Conservation (phyloP, 2,888 invertebrate species). For the Bhutanitis thaidina region DNA sequence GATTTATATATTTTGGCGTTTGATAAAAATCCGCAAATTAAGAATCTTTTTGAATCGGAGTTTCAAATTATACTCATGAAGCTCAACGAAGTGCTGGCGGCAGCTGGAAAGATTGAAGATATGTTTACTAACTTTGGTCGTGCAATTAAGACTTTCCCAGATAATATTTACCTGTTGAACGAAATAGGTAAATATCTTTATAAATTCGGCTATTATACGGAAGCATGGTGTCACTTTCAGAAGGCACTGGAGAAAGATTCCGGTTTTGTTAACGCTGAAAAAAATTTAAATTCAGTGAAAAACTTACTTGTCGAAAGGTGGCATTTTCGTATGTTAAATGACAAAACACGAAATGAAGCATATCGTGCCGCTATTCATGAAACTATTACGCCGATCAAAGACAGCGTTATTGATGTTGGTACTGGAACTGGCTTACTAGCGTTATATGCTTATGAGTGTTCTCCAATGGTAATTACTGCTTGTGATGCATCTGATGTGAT, state of each 20-base stretch:
- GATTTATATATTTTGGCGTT: slow-evolving; percentile 52
- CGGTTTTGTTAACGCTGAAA: slow-evolving; percentile 79
- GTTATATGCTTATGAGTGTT: slow-evolving; percentile 81
- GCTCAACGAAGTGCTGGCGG: slow-evolving; percentile 40
- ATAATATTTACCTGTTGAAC: slow-evolving; percentile 47
- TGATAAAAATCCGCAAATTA: slow-evolving; percentile 39
- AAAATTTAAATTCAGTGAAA: slow-evolving; percentile 84
- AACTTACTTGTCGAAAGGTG: slow-evolving; percentile 86
- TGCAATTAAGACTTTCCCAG: slow-evolving; percentile 47
- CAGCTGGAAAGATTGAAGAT: slow-evolving; percentile 42
- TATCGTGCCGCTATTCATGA: slow-evolving; percentile 82
- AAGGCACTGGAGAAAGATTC: slow-evolving; percentile 71
- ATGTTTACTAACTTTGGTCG: slow-evolving; percentile 51
- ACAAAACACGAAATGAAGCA: slow-evolving; percentile 82
- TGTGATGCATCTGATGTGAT: slow-evolving; percentile 85
- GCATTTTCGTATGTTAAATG: slow-evolving; percentile 93
- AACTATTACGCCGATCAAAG: slow-evolving; percentile 60
- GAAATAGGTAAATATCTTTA: slow-evolving; percentile 62
- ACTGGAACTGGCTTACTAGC: slow-evolving; percentile 88
- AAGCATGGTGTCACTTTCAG: slow-evolving; percentile 79
- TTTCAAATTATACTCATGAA: slow-evolving; percentile 43
- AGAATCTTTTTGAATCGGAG: slow-evolving; percentile 40
- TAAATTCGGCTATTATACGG: slow-evolving; percentile 76
- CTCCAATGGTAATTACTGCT: slow-evolving; percentile 79
- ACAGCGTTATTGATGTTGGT: slow-evolving; percentile 86